Conservation (phyloP, 2,113 vertebrate species). For the Syrrhaptes paradoxus region DNA sequence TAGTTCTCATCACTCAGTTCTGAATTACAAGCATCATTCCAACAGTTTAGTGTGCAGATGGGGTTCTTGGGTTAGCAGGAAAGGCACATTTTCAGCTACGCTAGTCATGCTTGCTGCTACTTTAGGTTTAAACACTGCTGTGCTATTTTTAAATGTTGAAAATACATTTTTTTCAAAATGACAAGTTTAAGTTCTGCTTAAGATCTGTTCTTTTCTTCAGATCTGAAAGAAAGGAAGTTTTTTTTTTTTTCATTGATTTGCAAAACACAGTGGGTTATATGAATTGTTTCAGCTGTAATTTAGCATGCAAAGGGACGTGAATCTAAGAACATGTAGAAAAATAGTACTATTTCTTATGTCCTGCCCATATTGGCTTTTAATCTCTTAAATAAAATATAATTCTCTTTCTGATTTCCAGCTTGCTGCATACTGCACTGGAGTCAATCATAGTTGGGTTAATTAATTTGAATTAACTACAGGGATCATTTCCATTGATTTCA, state of each 20-base stretch:
- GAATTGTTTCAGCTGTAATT: neutral
- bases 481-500: constrained; percentile 24
- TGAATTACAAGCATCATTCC: neutral
- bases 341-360: neutral
- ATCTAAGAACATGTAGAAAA: neutral
- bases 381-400: neutral
- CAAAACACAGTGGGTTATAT: neutral
- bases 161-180: neutral
- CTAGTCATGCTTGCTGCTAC: neutral
- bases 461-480: constrained; percentile 36
- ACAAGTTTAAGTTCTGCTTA: neutral
- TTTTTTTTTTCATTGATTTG: neutral
- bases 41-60: neutral
- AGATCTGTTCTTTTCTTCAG: neutral
- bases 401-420: neutral
- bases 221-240: neutral
- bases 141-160: neutral
- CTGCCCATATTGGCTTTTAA: neutral
- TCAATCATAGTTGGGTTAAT: constrained; percentile 24
- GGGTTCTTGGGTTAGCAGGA: neutral
- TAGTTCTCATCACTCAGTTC: neutral
- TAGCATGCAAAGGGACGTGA: neutral
- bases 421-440: neutral
- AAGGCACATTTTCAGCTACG: neutral
- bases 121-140: neutral